These are phyloP conservation scores for Phoeniculus purpureus DNA, from an alignment of 2,797 vertebrate genomes.

Conservation along the genomic window DNA sequence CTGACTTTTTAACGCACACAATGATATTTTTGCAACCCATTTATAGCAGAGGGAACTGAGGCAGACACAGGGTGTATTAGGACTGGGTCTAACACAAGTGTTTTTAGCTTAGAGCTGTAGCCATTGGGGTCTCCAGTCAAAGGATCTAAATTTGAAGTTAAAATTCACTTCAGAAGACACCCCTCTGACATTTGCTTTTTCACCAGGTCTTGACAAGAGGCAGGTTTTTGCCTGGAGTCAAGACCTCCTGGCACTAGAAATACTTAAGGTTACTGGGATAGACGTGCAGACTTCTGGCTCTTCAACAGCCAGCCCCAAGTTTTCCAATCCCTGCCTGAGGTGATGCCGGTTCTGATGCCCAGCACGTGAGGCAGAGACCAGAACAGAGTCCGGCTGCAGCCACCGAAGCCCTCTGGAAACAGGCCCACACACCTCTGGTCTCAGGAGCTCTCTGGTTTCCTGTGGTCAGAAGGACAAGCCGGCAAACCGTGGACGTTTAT, in stretches of 20 bases:
- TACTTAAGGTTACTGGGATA: background rate
- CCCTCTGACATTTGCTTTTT: background rate
- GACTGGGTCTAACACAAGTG: background rate
- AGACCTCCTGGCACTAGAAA: background rate
- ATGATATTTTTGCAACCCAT: background rate
- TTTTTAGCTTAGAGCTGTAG: background rate
- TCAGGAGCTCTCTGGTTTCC: background rate
- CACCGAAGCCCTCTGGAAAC: background rate
- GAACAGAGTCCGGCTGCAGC: fast-evolving
- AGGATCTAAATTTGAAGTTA: background rate
- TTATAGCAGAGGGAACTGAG: background rate
- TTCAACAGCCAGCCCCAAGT: background rate
- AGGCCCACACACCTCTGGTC: background rate
- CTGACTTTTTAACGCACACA: background rate
- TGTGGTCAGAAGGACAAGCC: background rate
- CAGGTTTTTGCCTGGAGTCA: background rate
- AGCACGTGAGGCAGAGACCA: background rate
- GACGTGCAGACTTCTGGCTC: background rate
- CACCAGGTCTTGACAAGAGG: background rate
- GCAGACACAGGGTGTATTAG: fast-evolving
- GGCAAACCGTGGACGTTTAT: fast-evolving
- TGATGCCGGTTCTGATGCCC: background rate
- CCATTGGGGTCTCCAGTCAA: background rate
- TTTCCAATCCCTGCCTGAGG: background rate
- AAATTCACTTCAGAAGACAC: background rate